A percentile compares a stretch with the other conserved stretches of the same genome.
phyloP scores from a whole-genome alignment of 2,113 vertebrate species.

The Pithys albifrons region DNA sequence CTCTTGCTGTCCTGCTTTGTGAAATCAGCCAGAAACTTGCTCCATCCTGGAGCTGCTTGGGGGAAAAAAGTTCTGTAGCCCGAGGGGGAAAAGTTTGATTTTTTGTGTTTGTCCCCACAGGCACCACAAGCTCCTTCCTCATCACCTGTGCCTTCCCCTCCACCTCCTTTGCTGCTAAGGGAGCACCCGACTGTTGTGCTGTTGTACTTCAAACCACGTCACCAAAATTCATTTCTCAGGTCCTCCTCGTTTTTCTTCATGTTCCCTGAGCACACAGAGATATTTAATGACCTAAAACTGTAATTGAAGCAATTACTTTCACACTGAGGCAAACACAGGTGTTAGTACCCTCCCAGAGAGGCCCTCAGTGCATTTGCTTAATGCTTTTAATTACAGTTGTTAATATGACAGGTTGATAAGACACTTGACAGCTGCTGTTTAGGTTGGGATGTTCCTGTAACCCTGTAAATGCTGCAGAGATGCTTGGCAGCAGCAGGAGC shows the following conservation, averaged over 20 bases:
- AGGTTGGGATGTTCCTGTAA: neutral
- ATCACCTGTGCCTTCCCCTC: neutral
- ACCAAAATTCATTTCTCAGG: neutral
- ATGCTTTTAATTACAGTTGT: conserved; percentile 18
- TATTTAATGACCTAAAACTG: neutral
- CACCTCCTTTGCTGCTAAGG: neutral
- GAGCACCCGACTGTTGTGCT: neutral
- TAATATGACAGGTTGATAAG: conserved; percentile 16
- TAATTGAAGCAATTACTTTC: conserved; percentile 10
- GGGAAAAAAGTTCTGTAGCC: neutral
- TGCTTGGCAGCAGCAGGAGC: neutral
- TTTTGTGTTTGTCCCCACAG: fast-evolving
- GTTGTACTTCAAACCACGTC: neutral
- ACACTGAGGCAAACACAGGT: neutral
- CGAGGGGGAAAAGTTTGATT: neutral
- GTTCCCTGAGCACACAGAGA: neutral
- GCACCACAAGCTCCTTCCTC: neutral
- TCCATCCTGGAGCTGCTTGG: neutral
- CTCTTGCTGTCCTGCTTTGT: neutral
- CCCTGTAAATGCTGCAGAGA: neutral
- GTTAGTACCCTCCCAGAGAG: neutral
- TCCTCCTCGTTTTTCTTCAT: neutral
- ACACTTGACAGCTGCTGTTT: neutral
- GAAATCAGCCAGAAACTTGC: neutral
- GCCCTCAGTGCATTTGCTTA: neutral